Conservation (phyloP, 2,888 invertebrate genomes). For the Andrena dorsata region DNA sequence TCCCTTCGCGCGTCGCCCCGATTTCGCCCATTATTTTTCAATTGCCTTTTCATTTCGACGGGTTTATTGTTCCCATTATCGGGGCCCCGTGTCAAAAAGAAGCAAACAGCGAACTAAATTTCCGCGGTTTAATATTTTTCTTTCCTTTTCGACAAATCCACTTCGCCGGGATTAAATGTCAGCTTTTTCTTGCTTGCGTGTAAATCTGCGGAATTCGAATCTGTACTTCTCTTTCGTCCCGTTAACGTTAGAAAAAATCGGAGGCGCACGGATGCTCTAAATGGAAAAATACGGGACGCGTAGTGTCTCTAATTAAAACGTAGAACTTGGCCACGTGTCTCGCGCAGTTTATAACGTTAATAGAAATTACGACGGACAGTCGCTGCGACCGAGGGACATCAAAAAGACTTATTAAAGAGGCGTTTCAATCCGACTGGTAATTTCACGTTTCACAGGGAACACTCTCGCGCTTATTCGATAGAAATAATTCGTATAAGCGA, state of each 20-base stretch:
- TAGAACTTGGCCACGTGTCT: conserved; percentile 18
- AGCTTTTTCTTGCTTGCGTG: neutral
- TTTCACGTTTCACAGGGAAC: conserved; percentile 43
- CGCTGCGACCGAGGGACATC: conserved; percentile 22
- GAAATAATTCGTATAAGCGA: conserved; percentile 41
- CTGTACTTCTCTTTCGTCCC: neutral
- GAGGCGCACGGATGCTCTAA: neutral
- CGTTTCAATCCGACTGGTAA: conserved; percentile 55
- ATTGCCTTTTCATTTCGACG: conserved; percentile 12
- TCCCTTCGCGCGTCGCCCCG: neutral
- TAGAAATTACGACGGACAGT: conserved; percentile 51
- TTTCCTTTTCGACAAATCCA: neutral
- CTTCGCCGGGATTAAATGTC: neutral
- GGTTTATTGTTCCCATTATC: conserved; percentile 15
- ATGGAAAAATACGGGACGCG: conserved; percentile 17
- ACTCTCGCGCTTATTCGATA: conserved; percentile 20
- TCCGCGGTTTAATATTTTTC: neutral
- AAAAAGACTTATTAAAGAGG: conserved; percentile 49
- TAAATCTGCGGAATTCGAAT: neutral
- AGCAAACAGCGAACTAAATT: conserved; percentile 6
- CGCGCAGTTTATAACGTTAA: conserved; percentile 56
- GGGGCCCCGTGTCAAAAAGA: neutral
- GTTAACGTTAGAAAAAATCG: neutral
- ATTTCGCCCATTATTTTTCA: conserved; percentile 32
- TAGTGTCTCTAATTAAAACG: conserved; percentile 45